Percentiles rank a stretch among this genome's conserved stretches.
Conservation (phyloP, 2,888 invertebrate genomes). For the Caenorhabditis sp. region DNA sequence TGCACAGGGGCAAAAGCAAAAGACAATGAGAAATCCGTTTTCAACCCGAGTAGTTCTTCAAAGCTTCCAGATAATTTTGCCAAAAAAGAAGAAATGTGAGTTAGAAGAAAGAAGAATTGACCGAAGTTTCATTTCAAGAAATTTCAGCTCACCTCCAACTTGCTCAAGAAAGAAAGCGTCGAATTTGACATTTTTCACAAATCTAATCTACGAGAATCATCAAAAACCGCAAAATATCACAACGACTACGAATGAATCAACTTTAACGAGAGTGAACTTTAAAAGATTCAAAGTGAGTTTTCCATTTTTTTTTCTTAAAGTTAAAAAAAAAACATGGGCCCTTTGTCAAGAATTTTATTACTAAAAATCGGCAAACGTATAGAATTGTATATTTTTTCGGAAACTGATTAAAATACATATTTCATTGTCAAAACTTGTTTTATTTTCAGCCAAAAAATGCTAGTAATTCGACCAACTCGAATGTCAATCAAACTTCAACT, state of each 20-base stretch:
- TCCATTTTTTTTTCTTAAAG: too few species aligned
- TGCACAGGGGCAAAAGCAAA: too few species aligned
- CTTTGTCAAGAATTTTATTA: too few species aligned
- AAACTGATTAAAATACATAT: too few species aligned
- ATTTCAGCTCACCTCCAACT: background rate
- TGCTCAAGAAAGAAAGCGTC: background rate
- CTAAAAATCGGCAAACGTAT: too few species aligned
- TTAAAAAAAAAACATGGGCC: too few species aligned
- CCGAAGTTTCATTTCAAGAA: too few species aligned
- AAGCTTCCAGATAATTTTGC: background rate
- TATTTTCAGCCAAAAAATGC: background rate
- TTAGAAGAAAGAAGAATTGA: too few species aligned
- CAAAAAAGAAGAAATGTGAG: background rate
- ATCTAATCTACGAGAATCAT: background rate
- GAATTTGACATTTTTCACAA: background rate
- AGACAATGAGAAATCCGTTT: background rate
- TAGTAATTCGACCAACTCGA: background rate
- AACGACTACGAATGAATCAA: background rate
- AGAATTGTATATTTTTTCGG: too few species aligned
- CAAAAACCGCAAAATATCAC: background rate
- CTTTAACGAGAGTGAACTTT: background rate
- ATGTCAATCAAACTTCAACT: background rate
- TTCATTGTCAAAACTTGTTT: too few species aligned
- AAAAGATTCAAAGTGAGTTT: background rate
- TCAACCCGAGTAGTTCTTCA: background rate